phyloP scores from a whole-genome alignment of 2,113 vertebrate genomes.

The Pseudorhombus dupliciocellatus region DNA sequence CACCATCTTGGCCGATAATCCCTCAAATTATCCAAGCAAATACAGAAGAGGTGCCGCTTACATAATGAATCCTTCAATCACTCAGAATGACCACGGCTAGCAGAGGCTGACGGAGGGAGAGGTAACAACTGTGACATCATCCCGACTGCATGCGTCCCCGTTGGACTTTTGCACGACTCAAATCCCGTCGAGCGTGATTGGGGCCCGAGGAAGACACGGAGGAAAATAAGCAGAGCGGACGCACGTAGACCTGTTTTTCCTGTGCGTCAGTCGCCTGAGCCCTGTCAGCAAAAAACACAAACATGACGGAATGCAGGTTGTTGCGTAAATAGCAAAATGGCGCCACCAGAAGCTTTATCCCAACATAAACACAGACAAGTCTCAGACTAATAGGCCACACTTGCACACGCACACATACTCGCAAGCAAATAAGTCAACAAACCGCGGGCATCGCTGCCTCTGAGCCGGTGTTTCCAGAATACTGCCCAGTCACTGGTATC shows the following conservation, averaged over 20 bases:
- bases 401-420: conserved; percentile 21
- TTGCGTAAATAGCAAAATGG: conserved; percentile 64
- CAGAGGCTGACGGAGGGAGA: conserved; percentile 23
- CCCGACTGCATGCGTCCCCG: conserved; percentile 17
- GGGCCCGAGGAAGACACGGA: conserved; percentile 45
- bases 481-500: conserved; percentile 1
- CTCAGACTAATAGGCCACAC: conserved; percentile 49
- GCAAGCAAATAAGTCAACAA: conserved; percentile 57
- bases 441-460: neutral
- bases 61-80: conserved; percentile 64
- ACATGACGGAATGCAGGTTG: conserved; percentile 65
- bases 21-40: conserved; percentile 32
- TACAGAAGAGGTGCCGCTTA: conserved; percentile 41
- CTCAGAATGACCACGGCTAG: conserved; percentile 18
- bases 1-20: conserved; percentile 46
- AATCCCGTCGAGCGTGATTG: conserved; percentile 23
- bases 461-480: conserved; percentile 48
- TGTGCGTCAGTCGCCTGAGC: conserved; percentile 65
- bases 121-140: conserved; percentile 55
- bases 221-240: conserved; percentile 45
- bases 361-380: conserved; percentile 69
- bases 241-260: conserved; percentile 67
- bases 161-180: conserved; percentile 20
- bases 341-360: conserved; percentile 50
- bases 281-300: conserved; percentile 72